Evolutionary conservation across 2,888 invertebrate species (phyloP).

Genomic region (Polyploca ridens): DNA sequence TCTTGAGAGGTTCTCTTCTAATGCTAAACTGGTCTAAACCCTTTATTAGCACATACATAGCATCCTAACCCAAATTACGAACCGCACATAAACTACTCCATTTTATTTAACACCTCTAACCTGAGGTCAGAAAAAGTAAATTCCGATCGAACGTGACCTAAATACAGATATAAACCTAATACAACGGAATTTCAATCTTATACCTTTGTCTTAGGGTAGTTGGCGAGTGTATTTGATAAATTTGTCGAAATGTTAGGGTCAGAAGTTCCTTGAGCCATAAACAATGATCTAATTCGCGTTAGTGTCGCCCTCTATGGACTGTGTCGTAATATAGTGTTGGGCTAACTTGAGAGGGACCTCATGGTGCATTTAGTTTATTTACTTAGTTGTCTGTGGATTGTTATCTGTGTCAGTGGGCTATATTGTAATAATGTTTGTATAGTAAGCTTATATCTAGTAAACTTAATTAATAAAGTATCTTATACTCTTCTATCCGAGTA

Average conservation of each 20-base stretch:
- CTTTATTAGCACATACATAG: background rate
- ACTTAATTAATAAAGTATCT: no score
- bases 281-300: constrained; percentile 51
- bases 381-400: background rate
- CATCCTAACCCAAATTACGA: background rate
- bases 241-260: constrained; percentile 27
- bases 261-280: constrained; percentile 45
- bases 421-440: background rate
- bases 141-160: constrained; percentile 17
- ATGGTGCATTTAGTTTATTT: background rate
- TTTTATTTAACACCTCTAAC: constrained; percentile 13
- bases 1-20: no score
- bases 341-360: background rate
- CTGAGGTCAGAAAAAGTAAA: constrained; percentile 15
- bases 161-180: background rate
- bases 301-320: constrained; percentile 37
- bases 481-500: no score
- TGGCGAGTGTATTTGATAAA: background rate
- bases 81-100: constrained; percentile 9
- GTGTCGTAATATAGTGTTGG: constrained; percentile 24
- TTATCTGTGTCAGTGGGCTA: background rate
- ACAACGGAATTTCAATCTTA: background rate
- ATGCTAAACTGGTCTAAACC: no score
- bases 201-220: background rate
- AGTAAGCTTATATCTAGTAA: no score